Conservation (phyloP, 2,888 invertebrate species). For the Pegoplata infirma region DNA sequence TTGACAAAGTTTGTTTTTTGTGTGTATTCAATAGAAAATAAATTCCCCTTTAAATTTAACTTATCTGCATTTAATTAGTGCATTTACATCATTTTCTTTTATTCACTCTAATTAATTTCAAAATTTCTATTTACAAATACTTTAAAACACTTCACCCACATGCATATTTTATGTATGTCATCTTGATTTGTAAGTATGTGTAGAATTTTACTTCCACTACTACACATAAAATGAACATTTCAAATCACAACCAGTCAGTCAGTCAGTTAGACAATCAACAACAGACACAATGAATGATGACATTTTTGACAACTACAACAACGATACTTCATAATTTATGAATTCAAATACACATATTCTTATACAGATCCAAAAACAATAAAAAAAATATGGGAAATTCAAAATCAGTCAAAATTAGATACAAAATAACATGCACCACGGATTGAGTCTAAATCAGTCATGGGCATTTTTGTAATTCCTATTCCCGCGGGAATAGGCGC, state of each 20-base stretch:
- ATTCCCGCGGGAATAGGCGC: too few relatives aligned
- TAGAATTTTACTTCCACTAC: not conserved
- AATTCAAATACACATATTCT: conserved; percentile 27
- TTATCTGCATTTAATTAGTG: conserved; percentile 17
- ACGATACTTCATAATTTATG: conserved; percentile 53
- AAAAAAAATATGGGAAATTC: too few relatives aligned
- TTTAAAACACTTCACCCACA: not conserved
- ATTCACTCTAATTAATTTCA: conserved; percentile 17
- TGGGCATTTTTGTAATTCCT: too few relatives aligned
- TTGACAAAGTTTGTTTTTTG: too few relatives aligned
- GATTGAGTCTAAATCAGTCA: too few relatives aligned
- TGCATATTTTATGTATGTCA: not conserved
- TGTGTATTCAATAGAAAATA: too few relatives aligned
- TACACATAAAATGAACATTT: conserved; percentile 20
- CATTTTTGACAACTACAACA: conserved; percentile 55
- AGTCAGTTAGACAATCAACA: conserved; percentile 48
- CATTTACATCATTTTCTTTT: not conserved
- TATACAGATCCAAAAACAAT: too few relatives aligned
- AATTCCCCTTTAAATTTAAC: too few relatives aligned
- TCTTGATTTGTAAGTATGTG: not conserved
- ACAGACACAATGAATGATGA: conserved; percentile 56
- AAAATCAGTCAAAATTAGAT: too few relatives aligned
- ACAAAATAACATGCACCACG: too few relatives aligned
- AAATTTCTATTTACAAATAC: not conserved
- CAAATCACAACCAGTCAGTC: conserved; percentile 54